Base-by-base conservation (phyloP, 1,140 invertebrate species). In the Streblospio benedicti region DNA sequence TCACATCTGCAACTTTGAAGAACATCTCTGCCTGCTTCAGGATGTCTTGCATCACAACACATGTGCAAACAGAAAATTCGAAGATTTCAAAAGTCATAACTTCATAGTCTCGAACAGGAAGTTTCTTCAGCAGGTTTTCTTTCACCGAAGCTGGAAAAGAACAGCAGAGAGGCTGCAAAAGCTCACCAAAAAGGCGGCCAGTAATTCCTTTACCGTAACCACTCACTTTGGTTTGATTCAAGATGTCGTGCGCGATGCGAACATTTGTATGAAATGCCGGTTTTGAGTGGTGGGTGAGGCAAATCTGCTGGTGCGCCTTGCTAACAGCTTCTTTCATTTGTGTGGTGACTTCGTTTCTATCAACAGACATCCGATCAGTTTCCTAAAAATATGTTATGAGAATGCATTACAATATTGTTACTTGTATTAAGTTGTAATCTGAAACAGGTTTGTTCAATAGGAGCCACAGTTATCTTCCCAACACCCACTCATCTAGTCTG, bases 221-320 rank as follows among this genome's bases (percentile, higher is more conserved):
- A n/a, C 67, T 62, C n/a, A n/a, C n/a, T 72, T 70, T 73, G 32
- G 67, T 61, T 49, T 68, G 67, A 41, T 58, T 63, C n/a, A 75
- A 57, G 18, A 71, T 64, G 35, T 71, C 63, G 67, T 71, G 74
- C 9, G 73, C 71, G 38, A 66, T 52, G 32, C 68, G 53, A 14
- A 75, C 64, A 57, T 75, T 75, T 25, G 54, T 65, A 35, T 74
- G 69, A 66, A 74, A 75, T 30, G 71, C 65, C 18, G 72, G 73
- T 32, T 70, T 66, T 59, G 69, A 70, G 55, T 74, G 69, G 49
- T 75, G 73, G 5, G 73, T 73, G 63, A 72, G 67, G 32, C 54
- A 60, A 20, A 75, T 53, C 5, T 70, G 44, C 43, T 71, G 65
- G 2, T 66, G 56, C 1, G 72, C 73, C 55, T 64, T 65, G 23